phyloP scores from a whole-genome alignment of 2,113 vertebrate genomes.

The Phyllopteryx taeniolatus region DNA sequence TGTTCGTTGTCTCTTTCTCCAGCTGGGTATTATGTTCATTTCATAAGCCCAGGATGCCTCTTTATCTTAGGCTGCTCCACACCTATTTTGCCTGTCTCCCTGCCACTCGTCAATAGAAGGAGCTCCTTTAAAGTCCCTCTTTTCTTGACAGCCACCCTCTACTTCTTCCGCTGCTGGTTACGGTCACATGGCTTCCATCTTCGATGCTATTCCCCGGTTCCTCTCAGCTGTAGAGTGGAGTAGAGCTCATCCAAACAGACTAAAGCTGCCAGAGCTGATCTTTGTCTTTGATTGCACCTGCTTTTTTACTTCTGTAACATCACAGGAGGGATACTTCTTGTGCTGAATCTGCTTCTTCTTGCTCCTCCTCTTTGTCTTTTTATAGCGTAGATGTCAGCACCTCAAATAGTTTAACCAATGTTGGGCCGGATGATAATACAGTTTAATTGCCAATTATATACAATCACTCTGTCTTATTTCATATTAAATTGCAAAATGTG shows the following conservation, averaged over 20 bases:
- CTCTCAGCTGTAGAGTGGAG: constrained; percentile 43
- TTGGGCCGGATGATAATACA: constrained; percentile 39
- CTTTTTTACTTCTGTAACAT: constrained; percentile 52
- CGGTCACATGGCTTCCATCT: constrained; percentile 62
- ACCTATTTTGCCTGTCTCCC: constrained; percentile 62
- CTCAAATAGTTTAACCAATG: constrained; percentile 50
- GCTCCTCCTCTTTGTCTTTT: constrained; percentile 55
- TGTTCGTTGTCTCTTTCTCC: constrained; percentile 59
- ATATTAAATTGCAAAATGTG: background rate
- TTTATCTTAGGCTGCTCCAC: constrained; percentile 63
- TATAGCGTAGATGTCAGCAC: constrained; percentile 56
- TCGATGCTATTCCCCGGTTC: constrained; percentile 52
- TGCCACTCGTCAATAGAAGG: constrained; percentile 57
- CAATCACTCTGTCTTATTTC: constrained; percentile 2
- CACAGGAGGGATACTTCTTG: constrained; percentile 56
- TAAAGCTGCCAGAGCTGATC: constrained; percentile 57
- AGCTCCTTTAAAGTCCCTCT: constrained; percentile 57
- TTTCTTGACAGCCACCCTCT: constrained; percentile 59
- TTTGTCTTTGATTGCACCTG: constrained; percentile 52
- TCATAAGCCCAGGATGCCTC: constrained; percentile 70
- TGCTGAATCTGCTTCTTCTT: constrained; percentile 33
- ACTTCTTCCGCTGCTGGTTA: constrained; percentile 61
- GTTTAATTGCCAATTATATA: constrained; percentile 49
- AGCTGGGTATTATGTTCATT: constrained; percentile 72
- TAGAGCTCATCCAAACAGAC: constrained; percentile 55